Evolutionary conservation across 2,797 vertebrate species (phyloP).

Genomic region (Sphenodon punctatus): DNA sequence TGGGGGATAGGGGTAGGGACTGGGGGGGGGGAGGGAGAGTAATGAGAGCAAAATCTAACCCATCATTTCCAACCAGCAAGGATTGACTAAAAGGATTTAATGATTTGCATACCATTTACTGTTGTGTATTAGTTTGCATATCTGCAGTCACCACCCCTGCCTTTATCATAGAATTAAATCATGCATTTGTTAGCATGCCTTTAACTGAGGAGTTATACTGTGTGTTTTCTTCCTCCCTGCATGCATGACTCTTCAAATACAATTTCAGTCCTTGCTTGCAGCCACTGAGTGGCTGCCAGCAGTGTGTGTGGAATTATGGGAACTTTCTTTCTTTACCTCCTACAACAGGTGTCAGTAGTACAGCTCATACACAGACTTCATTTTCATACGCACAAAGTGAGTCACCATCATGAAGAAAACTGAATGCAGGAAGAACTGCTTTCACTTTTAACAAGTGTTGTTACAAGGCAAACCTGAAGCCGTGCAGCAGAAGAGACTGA

Average conservation of each 20-base stretch:
- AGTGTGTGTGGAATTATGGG: constrained; percentile 57
- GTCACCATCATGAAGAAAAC: constrained; percentile 20
- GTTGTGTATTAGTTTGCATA: neutral
- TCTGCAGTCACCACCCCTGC: constrained; percentile 42
- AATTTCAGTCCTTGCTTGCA: constrained; percentile 32
- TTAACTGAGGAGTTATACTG: neutral
- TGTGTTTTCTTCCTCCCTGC: constrained; percentile 12
- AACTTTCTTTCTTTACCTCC: constrained; percentile 56
- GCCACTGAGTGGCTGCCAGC: constrained; percentile 59
- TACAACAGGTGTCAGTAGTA: constrained; percentile 74
- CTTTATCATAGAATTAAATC: constrained; percentile 19
- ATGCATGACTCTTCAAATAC: neutral
- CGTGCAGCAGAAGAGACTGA: neutral
- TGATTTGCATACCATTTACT: neutral
- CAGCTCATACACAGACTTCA: constrained; percentile 35
- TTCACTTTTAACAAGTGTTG: neutral
- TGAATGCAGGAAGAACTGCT: constrained; percentile 1
- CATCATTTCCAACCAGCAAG: neutral
- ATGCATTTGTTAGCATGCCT: constrained; percentile 39
- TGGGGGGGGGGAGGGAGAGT: too few species aligned
- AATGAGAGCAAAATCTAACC: neutral
- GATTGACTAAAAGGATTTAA: neutral
- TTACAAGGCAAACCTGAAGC: neutral
- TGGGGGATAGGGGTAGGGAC: too few species aligned
- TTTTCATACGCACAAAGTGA: constrained; percentile 3